Conservation (phyloP, 1,140 invertebrate genomes). For the Lasioglossum albipes region DNA sequence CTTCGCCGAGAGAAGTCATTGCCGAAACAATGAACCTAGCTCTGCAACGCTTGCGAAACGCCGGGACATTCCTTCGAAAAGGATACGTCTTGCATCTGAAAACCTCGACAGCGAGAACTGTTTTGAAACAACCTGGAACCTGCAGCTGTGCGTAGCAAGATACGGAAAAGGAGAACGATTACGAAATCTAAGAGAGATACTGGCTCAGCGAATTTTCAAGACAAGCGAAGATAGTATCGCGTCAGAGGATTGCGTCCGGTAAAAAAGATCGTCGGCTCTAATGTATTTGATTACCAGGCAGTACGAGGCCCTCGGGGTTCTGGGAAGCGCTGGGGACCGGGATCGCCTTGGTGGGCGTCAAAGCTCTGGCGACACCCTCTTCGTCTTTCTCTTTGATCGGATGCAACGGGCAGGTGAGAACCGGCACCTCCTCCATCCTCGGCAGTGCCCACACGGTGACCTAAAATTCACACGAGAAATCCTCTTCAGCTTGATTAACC, state of each 20-base stretch:
- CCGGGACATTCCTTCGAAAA: too few species aligned
- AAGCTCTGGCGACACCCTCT: constrained; percentile 71
- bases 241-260: too few species aligned
- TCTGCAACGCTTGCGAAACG: too few species aligned
- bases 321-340: constrained; percentile 58
- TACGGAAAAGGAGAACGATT: not conserved
- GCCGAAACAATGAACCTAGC: too few species aligned
- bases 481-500: constrained; percentile 49
- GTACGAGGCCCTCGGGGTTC: constrained; percentile 65
- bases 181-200: not conserved
- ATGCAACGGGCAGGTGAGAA: constrained; percentile 82
- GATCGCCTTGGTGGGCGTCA: constrained; percentile 75
- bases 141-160: not conserved
- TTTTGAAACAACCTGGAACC: too few species aligned
- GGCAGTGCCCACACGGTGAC: constrained; percentile 87
- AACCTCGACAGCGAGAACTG: too few species aligned
- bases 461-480: constrained; percentile 66
- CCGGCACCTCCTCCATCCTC: constrained; percentile 84
- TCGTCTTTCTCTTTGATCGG: constrained; percentile 70
- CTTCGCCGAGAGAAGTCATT: too few species aligned
- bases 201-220: not conserved
- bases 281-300: constrained; percentile 68
- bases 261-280: not conserved
- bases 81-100: too few species aligned
- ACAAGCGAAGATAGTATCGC: not conserved